Evolutionary conservation across 2,113 vertebrate species (phyloP), one percentile per base, ranked within the genome.

Genomic region (Sander vitreus): DNA sequence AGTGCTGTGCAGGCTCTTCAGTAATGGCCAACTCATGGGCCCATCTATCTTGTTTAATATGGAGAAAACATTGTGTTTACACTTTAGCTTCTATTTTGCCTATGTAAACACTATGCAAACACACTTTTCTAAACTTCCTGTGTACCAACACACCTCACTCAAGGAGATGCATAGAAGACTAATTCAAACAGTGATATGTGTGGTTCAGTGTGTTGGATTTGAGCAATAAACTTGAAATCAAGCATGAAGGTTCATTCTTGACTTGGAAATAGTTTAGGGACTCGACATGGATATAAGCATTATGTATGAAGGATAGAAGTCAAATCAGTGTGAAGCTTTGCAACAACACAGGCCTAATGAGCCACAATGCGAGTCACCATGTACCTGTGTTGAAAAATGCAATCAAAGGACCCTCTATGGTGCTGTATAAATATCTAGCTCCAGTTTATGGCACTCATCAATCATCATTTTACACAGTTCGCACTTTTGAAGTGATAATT

Each of bases 31-130:
- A 43, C 75, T 66, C 15, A 19, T 62, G 53, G 60, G 67, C 84
- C 48, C 90, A 95, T 95, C 91, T 73, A 83, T 95, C 91, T 93
- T 85, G 80, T 91, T 94, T 91, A 91, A 83, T 76, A 63, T 59
- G 2, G 3, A 67, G 36, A 84, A 88, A 89, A 86, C 80, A 80
- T 69, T 59, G 62, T 80, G 76, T 78, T 85, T 87, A 88, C 87
- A 80, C 43, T 81, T 80, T 48, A 70, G 48, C 51, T 60, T 74
- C 36, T n/a, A 25, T 84, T 21, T 63, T 80, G 76, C 80, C 83
- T 73, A 67, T 86, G 83, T 66, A 58, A 72, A 83, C 76, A 78
- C 54, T 73, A 88, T 75, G 78, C 23, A 76, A 83, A 79, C 8
- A 60, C 0, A 39, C 65, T 76, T 63, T 57, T 77, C 59, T 33